These are phyloP conservation scores for Sisyra nigra DNA, from an alignment of 2,888 invertebrate genomes.

Conservation along the genomic window DNA sequence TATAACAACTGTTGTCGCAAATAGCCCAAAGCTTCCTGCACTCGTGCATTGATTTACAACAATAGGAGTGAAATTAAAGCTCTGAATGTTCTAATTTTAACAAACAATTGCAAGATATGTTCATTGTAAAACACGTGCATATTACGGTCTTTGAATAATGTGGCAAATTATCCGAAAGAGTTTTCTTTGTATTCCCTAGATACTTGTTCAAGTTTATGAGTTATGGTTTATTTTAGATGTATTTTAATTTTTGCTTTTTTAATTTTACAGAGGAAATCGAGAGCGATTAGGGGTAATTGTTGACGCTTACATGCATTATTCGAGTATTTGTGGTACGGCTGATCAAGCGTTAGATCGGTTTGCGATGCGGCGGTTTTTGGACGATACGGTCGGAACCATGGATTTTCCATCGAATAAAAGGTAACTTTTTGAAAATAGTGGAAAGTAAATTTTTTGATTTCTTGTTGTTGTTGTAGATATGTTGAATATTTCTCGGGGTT, in stretches of 20 bases:
- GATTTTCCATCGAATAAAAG: constrained; percentile 60
- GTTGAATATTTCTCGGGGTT: constrained; percentile 85
- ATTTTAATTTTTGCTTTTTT: not conserved
- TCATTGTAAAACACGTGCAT: too few species aligned
- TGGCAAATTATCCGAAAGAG: too few species aligned
- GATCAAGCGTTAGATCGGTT: constrained; percentile 80
- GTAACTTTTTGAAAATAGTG: constrained; percentile 27
- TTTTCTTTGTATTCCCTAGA: too few species aligned
- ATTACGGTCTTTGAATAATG: too few species aligned
- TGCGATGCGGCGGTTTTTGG: constrained; percentile 82
- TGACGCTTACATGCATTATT: constrained; percentile 88
- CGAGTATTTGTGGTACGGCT: constrained; percentile 73
- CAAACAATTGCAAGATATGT: too few species aligned
- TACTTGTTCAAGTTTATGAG: too few species aligned
- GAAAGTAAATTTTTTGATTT: constrained; percentile 5
- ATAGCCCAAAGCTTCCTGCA: too few species aligned
- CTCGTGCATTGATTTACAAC: too few species aligned
- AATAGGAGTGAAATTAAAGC: too few species aligned
- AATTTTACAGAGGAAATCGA: constrained; percentile 52
- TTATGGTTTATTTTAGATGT: too few species aligned
- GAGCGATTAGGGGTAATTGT: constrained; percentile 77
- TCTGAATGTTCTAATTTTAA: too few species aligned
- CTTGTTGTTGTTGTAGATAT: constrained; percentile 46
- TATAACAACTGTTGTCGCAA: too few species aligned
- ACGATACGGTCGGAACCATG: constrained; percentile 57